These are phyloP conservation scores for Aspidoscelis tigris DNA, from an alignment of 2,113 vertebrate species.

Conservation along the genomic window DNA sequence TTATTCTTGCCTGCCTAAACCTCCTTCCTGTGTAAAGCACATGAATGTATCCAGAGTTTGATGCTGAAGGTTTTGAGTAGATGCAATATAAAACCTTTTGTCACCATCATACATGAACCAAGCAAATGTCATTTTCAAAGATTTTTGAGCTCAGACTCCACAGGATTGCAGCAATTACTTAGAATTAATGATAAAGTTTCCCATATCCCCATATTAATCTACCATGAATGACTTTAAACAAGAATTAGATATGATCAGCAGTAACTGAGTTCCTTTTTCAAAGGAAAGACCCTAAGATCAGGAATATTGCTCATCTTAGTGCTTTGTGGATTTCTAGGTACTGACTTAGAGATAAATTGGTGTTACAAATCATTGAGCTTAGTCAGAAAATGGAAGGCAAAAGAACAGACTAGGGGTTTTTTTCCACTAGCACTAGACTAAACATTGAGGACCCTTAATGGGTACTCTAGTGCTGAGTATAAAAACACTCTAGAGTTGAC, in stretches of 20 bases:
- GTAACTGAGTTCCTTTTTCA: neutral
- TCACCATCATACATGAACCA: neutral
- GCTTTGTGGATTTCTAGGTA: neutral
- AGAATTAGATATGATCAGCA: neutral
- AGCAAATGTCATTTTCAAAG: neutral
- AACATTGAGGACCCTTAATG: too few species aligned
- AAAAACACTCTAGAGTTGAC: too few species aligned
- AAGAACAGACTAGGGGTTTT: too few species aligned
- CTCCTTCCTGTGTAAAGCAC: neutral
- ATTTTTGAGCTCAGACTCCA: neutral
- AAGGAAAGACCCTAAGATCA: neutral
- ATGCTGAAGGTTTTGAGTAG: neutral
- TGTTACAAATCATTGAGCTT: neutral
- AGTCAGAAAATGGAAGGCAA: too few species aligned
- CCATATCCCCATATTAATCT: neutral
- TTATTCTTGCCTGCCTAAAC: neutral
- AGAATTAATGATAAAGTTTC: neutral
- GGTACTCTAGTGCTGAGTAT: too few species aligned
- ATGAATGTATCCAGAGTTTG: neutral
- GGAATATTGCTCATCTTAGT: neutral
- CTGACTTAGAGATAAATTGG: neutral
- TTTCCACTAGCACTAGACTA: too few species aligned
- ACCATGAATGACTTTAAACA: neutral
- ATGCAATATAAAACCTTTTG: neutral
- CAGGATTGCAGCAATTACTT: slow-evolving; percentile 1